These are phyloP conservation scores for Lucilia sericata DNA, from an alignment of 1,140 invertebrate genomes.

Conservation along the genomic window DNA sequence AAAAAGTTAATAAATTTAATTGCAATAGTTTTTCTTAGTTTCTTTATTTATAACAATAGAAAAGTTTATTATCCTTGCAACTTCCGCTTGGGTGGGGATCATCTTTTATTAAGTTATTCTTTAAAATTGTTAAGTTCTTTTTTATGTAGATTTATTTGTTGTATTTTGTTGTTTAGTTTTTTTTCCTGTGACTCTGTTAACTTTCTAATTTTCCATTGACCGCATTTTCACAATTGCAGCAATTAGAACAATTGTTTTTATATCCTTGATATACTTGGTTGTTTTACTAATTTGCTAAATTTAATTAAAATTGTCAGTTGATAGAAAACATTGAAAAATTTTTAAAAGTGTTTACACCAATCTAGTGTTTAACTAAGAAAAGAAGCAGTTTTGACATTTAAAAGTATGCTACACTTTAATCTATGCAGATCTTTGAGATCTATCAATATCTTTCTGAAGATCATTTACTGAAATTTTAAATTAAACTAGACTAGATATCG, in stretches of 20 bases:
- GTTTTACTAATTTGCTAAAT: background rate
- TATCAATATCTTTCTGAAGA: too few relatives aligned
- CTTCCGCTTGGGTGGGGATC: background rate
- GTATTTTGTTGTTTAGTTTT: background rate
- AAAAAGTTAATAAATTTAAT: conserved; percentile 9
- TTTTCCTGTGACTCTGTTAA: background rate
- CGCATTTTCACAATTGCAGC: background rate
- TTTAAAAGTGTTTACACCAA: too few relatives aligned
- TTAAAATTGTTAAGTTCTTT: background rate
- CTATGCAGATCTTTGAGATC: too few relatives aligned
- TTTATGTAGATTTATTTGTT: background rate
- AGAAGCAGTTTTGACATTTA: too few relatives aligned
- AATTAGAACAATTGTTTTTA: background rate
- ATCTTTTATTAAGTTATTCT: background rate
- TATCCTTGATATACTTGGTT: background rate
- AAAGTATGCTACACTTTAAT: too few relatives aligned
- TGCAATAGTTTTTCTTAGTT: background rate
- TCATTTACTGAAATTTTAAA: too few relatives aligned
- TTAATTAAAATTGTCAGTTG: background rate
- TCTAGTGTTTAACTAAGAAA: too few relatives aligned
- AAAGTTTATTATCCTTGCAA: conserved; percentile 9
- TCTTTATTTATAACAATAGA: background rate
- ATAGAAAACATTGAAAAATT: too few relatives aligned
- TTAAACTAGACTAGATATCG: too few relatives aligned
- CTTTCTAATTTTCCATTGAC: conserved; percentile 29